Evolutionary conservation across 2,113 vertebrate species (phyloP).

Genomic region (Anolis carolinensis): DNA sequence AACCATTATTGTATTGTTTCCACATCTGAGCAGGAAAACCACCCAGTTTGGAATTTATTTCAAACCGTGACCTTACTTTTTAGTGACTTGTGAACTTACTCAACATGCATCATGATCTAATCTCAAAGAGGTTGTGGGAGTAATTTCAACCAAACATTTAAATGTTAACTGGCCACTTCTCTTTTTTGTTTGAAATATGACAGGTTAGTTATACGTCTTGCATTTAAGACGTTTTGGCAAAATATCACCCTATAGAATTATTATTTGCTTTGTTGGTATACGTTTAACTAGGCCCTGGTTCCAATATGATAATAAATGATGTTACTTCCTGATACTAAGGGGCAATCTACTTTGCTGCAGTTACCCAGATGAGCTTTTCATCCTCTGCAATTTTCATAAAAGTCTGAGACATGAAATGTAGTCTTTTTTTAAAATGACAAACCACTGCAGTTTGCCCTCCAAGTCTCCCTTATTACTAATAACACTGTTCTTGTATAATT

Average conservation of each 20-base stretch:
- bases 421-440: not conserved
- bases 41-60: not conserved
- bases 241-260: not conserved
- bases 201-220: not conserved
- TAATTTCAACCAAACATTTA: not conserved
- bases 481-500: conserved; percentile 25
- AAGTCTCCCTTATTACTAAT: not conserved
- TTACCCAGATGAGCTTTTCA: not conserved
- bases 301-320: not conserved
- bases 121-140: not conserved
- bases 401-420: not conserved
- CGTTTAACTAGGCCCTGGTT: conserved; percentile 1
- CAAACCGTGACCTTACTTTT: not conserved
- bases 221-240: not conserved
- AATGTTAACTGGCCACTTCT: not conserved
- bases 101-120: not conserved
- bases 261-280: not conserved
- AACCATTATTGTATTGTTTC: not conserved
- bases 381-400: not conserved
- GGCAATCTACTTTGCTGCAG: not conserved
- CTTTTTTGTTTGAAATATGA: not conserved
- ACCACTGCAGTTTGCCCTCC: not conserved
- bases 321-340: not conserved
- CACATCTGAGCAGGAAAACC: not conserved
- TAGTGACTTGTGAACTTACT: not conserved